phyloP scores from a whole-genome alignment of 2,888 invertebrate species.

The Diarsia brunnea region DNA sequence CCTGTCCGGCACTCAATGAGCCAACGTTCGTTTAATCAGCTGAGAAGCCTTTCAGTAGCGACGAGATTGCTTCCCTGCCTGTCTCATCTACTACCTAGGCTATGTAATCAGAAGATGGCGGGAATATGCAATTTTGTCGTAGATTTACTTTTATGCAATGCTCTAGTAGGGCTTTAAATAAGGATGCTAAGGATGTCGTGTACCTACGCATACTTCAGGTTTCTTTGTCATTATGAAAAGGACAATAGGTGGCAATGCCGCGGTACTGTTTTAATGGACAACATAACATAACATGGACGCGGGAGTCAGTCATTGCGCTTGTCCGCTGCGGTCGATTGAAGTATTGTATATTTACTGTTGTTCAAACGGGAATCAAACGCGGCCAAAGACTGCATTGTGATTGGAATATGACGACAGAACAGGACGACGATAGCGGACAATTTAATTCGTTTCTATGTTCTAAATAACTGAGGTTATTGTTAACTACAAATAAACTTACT shows the following conservation, averaged over 20 bases:
- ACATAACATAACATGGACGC: not conserved
- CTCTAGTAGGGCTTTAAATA: not conserved
- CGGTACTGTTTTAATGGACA: not conserved
- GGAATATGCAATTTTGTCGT: conserved; percentile 37
- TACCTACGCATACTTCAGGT: not conserved
- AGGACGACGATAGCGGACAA: not conserved
- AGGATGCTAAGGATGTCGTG: not conserved
- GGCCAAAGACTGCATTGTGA: not conserved
- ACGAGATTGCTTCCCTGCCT: conserved; percentile 56
- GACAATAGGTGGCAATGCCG: not conserved
- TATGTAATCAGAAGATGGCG: conserved; percentile 48
- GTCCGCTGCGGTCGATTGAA: not conserved
- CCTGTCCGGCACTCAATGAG: conserved; percentile 43
- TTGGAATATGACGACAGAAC: not conserved
- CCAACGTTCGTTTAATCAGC: conserved; percentile 59
- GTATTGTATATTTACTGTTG: not conserved
- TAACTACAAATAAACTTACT: not conserved
- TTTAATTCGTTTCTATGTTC: not conserved
- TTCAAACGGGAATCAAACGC: not conserved
- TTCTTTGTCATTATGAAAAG: not conserved
- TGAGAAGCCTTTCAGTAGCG: conserved; percentile 49
- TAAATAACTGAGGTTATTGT: not conserved
- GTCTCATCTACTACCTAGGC: conserved; percentile 41
- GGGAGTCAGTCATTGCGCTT: not conserved
- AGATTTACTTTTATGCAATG: conserved; percentile 28